phyloP scores from a whole-genome alignment of 2,113 vertebrate genomes.

The Ptychochromis oligacanthus region DNA sequence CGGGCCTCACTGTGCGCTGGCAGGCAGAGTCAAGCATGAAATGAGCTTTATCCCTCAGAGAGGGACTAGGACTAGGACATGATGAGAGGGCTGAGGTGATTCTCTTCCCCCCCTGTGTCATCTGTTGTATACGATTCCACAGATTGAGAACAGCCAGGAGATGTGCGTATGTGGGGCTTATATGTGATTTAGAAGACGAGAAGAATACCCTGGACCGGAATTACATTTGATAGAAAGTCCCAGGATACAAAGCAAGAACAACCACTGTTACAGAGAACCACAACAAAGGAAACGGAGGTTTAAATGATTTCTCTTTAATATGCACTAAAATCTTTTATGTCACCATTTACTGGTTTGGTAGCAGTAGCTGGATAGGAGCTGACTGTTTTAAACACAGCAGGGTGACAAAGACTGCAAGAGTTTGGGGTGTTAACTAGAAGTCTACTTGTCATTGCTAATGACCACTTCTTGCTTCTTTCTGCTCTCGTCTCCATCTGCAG shows the following conservation, averaged over 20 bases:
- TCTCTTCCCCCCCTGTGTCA: constrained; percentile 32
- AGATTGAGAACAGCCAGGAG: constrained; percentile 14
- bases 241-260: background rate
- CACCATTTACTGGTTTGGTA: background rate
- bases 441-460: background rate
- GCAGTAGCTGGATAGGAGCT: background rate
- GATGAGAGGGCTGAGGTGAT: constrained; percentile 43
- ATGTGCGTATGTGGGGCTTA: constrained; percentile 13
- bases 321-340: background rate
- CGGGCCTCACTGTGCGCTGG: constrained; percentile 11
- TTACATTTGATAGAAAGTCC: background rate
- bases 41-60: constrained; percentile 52
- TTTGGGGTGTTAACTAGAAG: background rate
- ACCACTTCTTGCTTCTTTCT: constrained; percentile 9
- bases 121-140: constrained; percentile 54
- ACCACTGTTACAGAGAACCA: background rate
- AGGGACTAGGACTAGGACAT: constrained; percentile 33
- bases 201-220: background rate
- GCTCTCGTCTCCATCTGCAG: background rate
- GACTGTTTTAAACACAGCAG: background rate
- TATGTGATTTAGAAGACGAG: constrained; percentile 16
- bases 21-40: constrained; percentile 57
- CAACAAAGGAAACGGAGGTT: background rate
- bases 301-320: background rate
- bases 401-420: background rate